Conservation (phyloP, 2,888 invertebrate species). For the Agrilus cyanescens region DNA sequence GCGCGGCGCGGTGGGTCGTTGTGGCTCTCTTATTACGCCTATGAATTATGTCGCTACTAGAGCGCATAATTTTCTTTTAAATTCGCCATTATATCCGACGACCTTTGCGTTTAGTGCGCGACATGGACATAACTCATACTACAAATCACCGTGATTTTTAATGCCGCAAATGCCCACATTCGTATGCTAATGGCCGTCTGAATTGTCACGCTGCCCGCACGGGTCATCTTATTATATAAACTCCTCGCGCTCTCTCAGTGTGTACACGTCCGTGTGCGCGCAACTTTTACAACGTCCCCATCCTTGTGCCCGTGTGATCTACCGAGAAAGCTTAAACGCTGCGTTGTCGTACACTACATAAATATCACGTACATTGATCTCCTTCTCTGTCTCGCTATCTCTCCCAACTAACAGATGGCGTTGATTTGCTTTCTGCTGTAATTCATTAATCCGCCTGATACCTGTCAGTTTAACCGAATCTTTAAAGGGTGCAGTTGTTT, state of each 20-base stretch:
- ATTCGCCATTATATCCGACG: conserved; percentile 15
- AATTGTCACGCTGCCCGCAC: conserved; percentile 17
- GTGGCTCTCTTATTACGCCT: not conserved
- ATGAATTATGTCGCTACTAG: conserved; percentile 8
- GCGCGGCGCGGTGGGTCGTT: not conserved
- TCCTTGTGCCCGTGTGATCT: conserved; percentile 8
- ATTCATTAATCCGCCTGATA: too few species aligned
- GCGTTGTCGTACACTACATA: too few species aligned
- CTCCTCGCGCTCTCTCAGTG: too few species aligned
- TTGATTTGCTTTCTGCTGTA: too few species aligned
- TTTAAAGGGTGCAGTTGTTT: too few species aligned
- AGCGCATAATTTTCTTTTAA: conserved; percentile 14
- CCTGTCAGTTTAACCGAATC: too few species aligned
- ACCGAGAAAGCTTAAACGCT: conserved; percentile 9
- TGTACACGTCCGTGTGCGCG: too few species aligned
- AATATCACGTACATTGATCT: too few species aligned
- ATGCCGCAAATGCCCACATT: conserved; percentile 19
- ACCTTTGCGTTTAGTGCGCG: conserved; percentile 15
- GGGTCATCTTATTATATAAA: conserved; percentile 12
- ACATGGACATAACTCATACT: conserved; percentile 16
- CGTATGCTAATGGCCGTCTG: conserved; percentile 20
- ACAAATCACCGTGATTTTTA: conserved; percentile 18
- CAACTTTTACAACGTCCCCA: too few species aligned
- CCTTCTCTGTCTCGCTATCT: too few species aligned
- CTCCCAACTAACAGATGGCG: too few species aligned